Evolutionary conservation across 64 coral and sea anemone genomes (phyloP).

Genomic region (Catalaphyllia jardinei): DNA sequence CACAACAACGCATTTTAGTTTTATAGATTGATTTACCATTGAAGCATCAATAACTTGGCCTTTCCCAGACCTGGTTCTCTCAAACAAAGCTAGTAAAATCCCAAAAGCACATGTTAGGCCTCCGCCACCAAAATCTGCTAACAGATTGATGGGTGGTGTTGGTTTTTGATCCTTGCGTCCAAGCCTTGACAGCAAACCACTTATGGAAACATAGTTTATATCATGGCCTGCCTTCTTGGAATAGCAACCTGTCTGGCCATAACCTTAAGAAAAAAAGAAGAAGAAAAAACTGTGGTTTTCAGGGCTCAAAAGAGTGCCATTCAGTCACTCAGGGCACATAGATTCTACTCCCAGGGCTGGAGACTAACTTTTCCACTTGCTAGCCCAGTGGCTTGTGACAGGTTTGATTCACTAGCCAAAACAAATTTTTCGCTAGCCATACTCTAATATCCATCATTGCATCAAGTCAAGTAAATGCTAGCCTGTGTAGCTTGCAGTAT

Average conservation of each 20-base stretch:
- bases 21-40: slow-evolving; percentile 62
- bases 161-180: slow-evolving; percentile 78
- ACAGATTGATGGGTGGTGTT: slow-evolving; percentile 78
- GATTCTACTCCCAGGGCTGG: too few relatives aligned
- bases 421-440: too few relatives aligned
- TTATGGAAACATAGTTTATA: slow-evolving; percentile 88
- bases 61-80: slow-evolving; percentile 89
- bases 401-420: too few relatives aligned
- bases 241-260: slow-evolving; percentile 78
- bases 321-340: too few relatives aligned
- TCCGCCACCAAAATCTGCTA: slow-evolving; percentile 97
- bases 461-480: too few relatives aligned
- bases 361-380: too few relatives aligned
- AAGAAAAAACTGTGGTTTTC: neutral
- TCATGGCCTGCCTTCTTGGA: slow-evolving; percentile 81
- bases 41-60: slow-evolving; percentile 94
- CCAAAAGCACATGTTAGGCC: slow-evolving; percentile 81
- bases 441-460: too few relatives aligned
- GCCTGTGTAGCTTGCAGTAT: too few relatives aligned
- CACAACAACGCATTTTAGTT: neutral
- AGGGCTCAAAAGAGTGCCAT: neutral
- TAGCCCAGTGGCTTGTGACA: too few relatives aligned
- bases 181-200: slow-evolving; percentile 82
- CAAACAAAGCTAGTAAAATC: slow-evolving; percentile 91
- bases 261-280: slow-evolving; percentile 56